phyloP scores from a whole-genome alignment of 2,797 vertebrate species.

The Melanotaenia parkinsoni region DNA sequence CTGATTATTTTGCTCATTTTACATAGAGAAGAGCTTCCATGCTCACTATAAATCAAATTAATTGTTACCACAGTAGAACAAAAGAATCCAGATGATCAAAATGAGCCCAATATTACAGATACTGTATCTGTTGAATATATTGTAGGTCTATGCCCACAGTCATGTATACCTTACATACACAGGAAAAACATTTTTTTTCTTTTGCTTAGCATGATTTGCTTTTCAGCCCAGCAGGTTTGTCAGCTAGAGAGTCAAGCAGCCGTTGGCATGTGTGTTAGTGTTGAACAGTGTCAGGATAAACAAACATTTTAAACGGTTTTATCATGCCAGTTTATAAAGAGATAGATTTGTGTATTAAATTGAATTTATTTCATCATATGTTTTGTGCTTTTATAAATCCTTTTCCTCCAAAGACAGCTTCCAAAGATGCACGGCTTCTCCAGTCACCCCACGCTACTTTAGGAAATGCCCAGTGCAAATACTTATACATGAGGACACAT shows the following conservation, averaged over 20 bases:
- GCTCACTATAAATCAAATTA: conserved; percentile 59
- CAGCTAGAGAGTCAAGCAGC: conserved; percentile 30
- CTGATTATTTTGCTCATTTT: conserved; percentile 52
- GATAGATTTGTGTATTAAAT: neutral
- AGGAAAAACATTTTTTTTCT: conserved; percentile 22
- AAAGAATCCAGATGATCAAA: conserved; percentile 56
- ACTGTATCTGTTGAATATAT: conserved; percentile 60
- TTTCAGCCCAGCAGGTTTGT: neutral
- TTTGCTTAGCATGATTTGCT: conserved; percentile 28
- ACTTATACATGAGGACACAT: conserved; percentile 65
- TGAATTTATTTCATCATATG: neutral
- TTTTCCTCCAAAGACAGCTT: conserved; percentile 26
- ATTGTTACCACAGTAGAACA: conserved; percentile 42
- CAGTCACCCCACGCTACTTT: conserved; percentile 30
- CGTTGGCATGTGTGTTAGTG: neutral
- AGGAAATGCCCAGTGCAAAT: conserved; percentile 61
- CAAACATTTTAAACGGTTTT: conserved; percentile 27
- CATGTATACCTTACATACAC: conserved; percentile 10
- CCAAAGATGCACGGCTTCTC: conserved; percentile 39
- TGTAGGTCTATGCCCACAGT: conserved; percentile 1
- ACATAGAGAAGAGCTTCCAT: conserved; percentile 53
- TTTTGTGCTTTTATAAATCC: conserved; percentile 11
- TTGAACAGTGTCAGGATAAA: no score
- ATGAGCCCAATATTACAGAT: conserved; percentile 68
- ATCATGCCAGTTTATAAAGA: conserved; percentile 15